Conservation (phyloP, 1,140 invertebrate species). For the Drosophila melanogaster region Release_6_plus_ISO1_MT NT_037436.4:3466501-3467000, state of each 20-base stretch:
- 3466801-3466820: conserved; percentile 36
- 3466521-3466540: conserved; percentile 2
- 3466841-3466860: conserved; percentile 41
- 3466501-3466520: not conserved
- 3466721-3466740: conserved; percentile 54
- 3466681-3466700: conserved; percentile 46
- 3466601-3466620: conserved; percentile 5
- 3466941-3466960: conserved; percentile 53
- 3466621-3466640: conserved; percentile 23
- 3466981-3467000: conserved; percentile 44
- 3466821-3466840: conserved; percentile 17
- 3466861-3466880: conserved; percentile 55
- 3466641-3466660: not conserved
- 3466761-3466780: conserved; percentile 39
- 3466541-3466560: conserved; percentile 11
- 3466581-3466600: conserved; percentile 12
- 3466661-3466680: no score
- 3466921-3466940: not conserved
- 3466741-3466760: conserved; percentile 52
- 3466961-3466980: conserved; percentile 58
- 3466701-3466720: conserved; percentile 64
- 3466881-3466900: not conserved
- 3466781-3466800: conserved; percentile 45
- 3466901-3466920: no score
- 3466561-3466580: conserved; percentile 34